Evolutionary conservation across 2,113 vertebrate species (phyloP).

Genomic region (Bucco capensis): DNA sequence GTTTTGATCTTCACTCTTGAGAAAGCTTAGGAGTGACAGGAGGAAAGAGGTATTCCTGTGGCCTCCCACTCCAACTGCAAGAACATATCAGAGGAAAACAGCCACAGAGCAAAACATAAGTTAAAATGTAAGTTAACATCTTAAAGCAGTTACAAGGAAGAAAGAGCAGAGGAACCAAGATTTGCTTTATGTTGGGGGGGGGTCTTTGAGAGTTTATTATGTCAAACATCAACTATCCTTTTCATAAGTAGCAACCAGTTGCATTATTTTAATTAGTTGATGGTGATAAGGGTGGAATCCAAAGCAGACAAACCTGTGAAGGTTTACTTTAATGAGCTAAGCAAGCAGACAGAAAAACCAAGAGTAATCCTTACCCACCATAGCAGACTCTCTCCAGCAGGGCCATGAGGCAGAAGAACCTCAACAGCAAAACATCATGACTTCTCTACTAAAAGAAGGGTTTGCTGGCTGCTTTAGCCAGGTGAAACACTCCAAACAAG

Average conservation of each 20-base stretch:
- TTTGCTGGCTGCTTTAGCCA: constrained; percentile 41
- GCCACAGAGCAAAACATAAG: neutral
- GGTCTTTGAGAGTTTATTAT: too few species aligned
- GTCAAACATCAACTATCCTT: too few species aligned
- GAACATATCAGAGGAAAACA: neutral
- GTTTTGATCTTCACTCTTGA: neutral
- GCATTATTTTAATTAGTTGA: constrained; percentile 75
- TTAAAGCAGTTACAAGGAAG: neutral
- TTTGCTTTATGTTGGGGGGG: neutral
- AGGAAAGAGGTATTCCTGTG: too few species aligned
- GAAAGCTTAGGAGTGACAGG: neutral
- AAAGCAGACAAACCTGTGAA: constrained; percentile 70
- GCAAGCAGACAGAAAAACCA: constrained; percentile 62
- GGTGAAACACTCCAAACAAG: constrained; percentile 41
- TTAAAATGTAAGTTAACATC: neutral
- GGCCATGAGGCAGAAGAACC: neutral
- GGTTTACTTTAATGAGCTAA: constrained; percentile 79
- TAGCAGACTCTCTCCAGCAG: constrained; percentile 10
- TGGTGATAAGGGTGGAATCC: constrained; percentile 64
- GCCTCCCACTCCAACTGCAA: neutral
- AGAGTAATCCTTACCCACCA: constrained; percentile 35
- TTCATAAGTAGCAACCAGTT: constrained; percentile 58
- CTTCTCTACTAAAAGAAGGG: neutral
- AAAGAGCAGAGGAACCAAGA: neutral
- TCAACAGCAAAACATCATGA: neutral